Evolutionary conservation across 2,888 invertebrate genomes (phyloP), one percentile per base, ranked within the genome.

Genomic region (Spodoptera littoralis): DNA sequence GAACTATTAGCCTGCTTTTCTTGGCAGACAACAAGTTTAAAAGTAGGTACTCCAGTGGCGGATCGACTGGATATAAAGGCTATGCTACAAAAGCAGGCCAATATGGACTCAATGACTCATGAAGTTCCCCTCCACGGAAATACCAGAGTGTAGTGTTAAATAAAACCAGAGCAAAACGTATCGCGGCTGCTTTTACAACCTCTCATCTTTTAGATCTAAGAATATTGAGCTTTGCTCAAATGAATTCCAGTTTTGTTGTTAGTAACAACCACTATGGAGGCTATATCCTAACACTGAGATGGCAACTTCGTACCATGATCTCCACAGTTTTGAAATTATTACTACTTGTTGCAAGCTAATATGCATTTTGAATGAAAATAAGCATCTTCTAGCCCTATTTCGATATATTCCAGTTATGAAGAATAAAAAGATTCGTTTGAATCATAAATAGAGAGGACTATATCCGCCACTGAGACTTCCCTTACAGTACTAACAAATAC

Each of bases 111-210:
- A 12, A 22, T 51, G 59, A 73, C 70, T 73, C 73, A 55, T 46
- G 67, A 73, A 73, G 72, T 53, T 57, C 53, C 72, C 65, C 72
- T 69, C 57, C 68, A 50, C 11, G 65, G 49, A 46, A 12, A 47
- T 0, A 58, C 50, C 65, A 65, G 72, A 9, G 36, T 60, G 30
- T 18, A 51, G 4, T 41, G 44, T 36, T 30, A 45, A 36, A 27
- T 44, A 27, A 42, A 13, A 47, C 22, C 30, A 30, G 9, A 41
- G 3, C 11, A 11, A 8, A n/a, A 30, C 6, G 22, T 27, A 30
- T 11, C 18, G 60, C 43, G 48, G 22, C n/a, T 45, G 49, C 30
- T 36, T 42, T 12, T 9, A 27, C 30, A 43, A 67, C 49, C 9
- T 36, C 36, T 42, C 12, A 36, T 36, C 36, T 36, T 36, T 36